Evolutionary conservation across 1,140 invertebrate species (phyloP), one percentile per base, ranked within the genome.

Genomic region (Chymomyza costata): DNA sequence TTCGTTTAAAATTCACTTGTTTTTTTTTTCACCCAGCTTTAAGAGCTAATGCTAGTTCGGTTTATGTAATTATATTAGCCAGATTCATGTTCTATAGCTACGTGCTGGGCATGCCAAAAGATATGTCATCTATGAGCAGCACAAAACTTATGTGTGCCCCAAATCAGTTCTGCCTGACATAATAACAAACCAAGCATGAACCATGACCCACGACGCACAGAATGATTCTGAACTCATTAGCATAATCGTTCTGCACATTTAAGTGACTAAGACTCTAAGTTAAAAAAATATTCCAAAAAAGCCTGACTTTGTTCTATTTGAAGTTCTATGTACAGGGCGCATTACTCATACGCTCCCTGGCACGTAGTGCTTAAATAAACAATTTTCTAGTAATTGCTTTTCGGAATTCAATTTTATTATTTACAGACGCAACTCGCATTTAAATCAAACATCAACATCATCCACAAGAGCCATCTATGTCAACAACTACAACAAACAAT

Each of bases 321-420:
- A 47, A 54, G 40, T 30, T 28, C 56, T 31, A 30, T 34, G 58
- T 46, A 32, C 31, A 31, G 43, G n/a, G 18, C 31, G 25, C 58
- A 57, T 58, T 68, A 51, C 46, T 39, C 49, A 64, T 56, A 56
- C 58, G 58, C 52, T 32, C 34, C 46, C 41, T 40, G 49, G 58
- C 52, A 61, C 58, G 54, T 56, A 49, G 44, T 52, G 54, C 73
- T 59, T 78, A 67, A 76, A 67, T 38, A 66, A 76, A 76, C 73
- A 71, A 54, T 71, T 71, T 76, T 55, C 44, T 28, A 58, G 71
- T 78, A 76, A 76, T 76, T 76, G 71, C 71, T 71, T 71, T 78
- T n/a, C 62, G 53, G 44, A 78, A 78, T 76, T 71, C 66, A 78
- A 71, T 78, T 71, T 65, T 58, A n/a, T 25, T 25, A 8, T 25